These are phyloP conservation scores for Bubo blakistoni DNA, from an alignment of 2,113 vertebrate species.

Conservation along the genomic window DNA sequence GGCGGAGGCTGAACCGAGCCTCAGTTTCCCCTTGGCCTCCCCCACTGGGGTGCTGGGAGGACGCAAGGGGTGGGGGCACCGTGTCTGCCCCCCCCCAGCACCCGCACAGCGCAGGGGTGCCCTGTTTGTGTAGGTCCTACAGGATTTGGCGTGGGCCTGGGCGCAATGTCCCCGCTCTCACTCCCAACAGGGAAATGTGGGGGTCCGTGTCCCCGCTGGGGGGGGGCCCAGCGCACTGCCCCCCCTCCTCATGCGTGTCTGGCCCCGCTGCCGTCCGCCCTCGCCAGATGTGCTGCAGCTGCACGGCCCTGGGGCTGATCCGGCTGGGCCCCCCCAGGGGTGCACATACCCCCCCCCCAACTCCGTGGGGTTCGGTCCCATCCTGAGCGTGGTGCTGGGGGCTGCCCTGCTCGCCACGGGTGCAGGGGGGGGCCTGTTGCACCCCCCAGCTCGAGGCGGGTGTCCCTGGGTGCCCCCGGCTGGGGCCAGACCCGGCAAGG, in stretches of 20 bases:
- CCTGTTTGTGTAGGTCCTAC: neutral
- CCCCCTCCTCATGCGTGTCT: neutral
- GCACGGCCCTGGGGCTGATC: neutral
- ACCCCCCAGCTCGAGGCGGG: fast-evolving
- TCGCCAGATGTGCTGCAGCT: constrained; percentile 39
- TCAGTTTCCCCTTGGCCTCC: neutral
- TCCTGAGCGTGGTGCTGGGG: neutral
- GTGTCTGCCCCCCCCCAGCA: neutral
- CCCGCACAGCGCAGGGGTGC: neutral
- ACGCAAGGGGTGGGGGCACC: neutral
- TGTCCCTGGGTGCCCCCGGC: neutral
- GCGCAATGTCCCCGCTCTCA: fast-evolving
- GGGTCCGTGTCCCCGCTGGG: neutral
- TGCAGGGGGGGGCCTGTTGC: neutral
- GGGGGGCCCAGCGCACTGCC: neutral
- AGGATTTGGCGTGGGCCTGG: fast-evolving
- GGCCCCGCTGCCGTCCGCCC: neutral
- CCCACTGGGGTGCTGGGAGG: neutral
- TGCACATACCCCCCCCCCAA: neutral
- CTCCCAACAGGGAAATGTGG: neutral
- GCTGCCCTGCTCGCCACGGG: fast-evolving
- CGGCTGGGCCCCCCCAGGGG: neutral
- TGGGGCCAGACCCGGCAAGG: neutral
- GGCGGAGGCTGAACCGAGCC: fast-evolving
- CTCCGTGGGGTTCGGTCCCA: fast-evolving